Base-by-base conservation (phyloP, 2,113 vertebrate genomes). In the Tyto alba region DNA sequence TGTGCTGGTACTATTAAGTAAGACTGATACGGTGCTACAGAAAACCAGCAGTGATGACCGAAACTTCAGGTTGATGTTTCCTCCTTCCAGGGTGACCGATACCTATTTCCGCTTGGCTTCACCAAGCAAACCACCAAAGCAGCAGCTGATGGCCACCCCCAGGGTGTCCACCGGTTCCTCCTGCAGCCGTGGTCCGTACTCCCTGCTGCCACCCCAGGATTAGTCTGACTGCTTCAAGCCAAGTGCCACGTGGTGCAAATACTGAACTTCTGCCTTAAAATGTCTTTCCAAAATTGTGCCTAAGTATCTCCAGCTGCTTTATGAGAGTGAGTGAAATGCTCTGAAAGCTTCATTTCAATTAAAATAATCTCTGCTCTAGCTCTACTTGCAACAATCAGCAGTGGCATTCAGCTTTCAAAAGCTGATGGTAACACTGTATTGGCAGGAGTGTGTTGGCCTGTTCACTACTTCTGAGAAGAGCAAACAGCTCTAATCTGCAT, bases 261-360 rank as follows among this genome's bases (percentile, higher is more conserved):
- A 50, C 30, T 76, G 66, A 93, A 59, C 19, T 30, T 5, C 0
- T 79, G 67, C 74, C 62, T 92, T 56, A 62, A 78, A 94, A 89
- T 43, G 9, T 9, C 10, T 64, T 40, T 48, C 38, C 71, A 38
- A 81, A 78, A 34, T 69, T 36, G 13, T 15, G 50, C 38, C 71
- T 88, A 89, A 92, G 40, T 79, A 66, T 84, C 76, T 56, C 82
- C 69, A 95, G 53, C 43, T 94, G 64, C 68, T 78, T 92, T 94
- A 56, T 81, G 55, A 68, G 63, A 89, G 55, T 22, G 25, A 90
- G 43, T 26, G 52, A 95, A 91, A 82, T 47, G 87, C 79, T 72
- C 91, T 84, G 87, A 87, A 79, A 95, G 55, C 74, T 96, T 95
- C 25, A 26, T 79, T 93, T 94, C 88, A 66, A 60, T 92, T 89